Evolutionary conservation across 2,888 invertebrate species (phyloP).

Genomic region (Agriotes lineatus): DNA sequence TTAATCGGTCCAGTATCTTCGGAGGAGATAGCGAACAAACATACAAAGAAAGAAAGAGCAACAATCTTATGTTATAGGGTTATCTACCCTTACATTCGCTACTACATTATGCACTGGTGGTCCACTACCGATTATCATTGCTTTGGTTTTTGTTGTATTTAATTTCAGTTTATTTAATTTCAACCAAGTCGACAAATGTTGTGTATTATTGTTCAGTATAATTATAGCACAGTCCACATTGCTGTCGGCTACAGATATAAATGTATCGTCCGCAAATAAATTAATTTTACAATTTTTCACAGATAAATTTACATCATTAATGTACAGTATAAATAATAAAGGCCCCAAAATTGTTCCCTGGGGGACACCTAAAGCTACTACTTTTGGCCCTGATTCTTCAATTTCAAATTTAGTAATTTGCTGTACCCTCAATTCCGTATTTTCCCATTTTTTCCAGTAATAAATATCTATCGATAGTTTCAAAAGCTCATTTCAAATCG

Average conservation of each 20-base stretch:
- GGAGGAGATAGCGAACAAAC: too few species aligned
- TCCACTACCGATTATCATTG: too few species aligned
- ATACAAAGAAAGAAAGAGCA: too few species aligned
- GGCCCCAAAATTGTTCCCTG: background rate
- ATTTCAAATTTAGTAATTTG: background rate
- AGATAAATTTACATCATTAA: background rate
- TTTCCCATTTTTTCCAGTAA: background rate
- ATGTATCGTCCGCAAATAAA: background rate
- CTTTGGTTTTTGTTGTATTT: too few species aligned
- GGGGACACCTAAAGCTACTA: background rate
- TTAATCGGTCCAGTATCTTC: too few species aligned
- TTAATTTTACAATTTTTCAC: background rate
- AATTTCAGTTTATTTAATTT: too few species aligned
- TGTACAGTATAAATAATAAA: background rate
- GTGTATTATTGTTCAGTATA: too few species aligned
- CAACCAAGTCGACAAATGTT: too few species aligned
- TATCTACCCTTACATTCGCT: too few species aligned
- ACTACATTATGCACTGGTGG: too few species aligned
- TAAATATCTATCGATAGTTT: background rate
- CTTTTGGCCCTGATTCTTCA: background rate
- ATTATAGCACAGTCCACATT: too few species aligned
- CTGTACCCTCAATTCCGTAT: background rate
- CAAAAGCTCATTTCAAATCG: constrained; percentile 12
- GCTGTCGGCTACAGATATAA: background rate
- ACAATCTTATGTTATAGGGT: too few species aligned